Percentiles rank a stretch among this genome's conserved stretches.
phyloP scores from a whole-genome alignment of 1,140 invertebrate genomes.

The Nixonia krombeini region DNA sequence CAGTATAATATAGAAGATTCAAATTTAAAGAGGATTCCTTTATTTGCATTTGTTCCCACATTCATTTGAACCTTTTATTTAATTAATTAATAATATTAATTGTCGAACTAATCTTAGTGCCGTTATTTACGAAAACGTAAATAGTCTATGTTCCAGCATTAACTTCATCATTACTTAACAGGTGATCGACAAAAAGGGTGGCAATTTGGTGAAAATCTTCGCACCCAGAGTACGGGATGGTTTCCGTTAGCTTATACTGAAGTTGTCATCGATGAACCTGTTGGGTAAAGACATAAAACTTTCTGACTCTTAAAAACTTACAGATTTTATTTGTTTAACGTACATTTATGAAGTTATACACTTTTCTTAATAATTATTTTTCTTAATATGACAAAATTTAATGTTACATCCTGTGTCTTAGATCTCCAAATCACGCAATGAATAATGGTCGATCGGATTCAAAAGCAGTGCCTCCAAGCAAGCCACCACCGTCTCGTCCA shows the following conservation, averaged over 20 bases:
- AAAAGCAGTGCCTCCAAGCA: slow-evolving; percentile 54
- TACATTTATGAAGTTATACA: too few species aligned
- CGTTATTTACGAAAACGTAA: too few species aligned
- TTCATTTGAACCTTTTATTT: neutral
- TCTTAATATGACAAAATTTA: too few species aligned
- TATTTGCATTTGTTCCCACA: neutral
- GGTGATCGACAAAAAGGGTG: slow-evolving; percentile 91
- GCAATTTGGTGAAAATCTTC: slow-evolving; percentile 94
- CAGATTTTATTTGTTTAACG: neutral
- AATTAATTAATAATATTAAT: neutral
- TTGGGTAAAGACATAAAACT: slow-evolving; percentile 72
- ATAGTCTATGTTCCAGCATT: too few species aligned
- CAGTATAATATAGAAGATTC: neutral
- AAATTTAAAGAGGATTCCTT: neutral
- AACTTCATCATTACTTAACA: slow-evolving; percentile 31
- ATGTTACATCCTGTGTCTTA: too few species aligned
- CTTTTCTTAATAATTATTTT: too few species aligned
- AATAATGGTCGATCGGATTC: slow-evolving; percentile 57
- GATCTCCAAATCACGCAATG: slow-evolving; percentile 53
- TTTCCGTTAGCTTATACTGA: slow-evolving; percentile 95
- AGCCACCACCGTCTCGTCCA: slow-evolving; percentile 55
- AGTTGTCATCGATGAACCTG: slow-evolving; percentile 74
- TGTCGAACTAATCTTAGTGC: too few species aligned
- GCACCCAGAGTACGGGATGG: slow-evolving; percentile 92
- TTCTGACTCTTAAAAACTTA: too few species aligned